Percentiles rank a stretch among this genome's conserved stretches.
These are phyloP conservation scores for Amphipoea oculea DNA, from an alignment of 2,888 invertebrate genomes.

Conservation along the genomic window DNA sequence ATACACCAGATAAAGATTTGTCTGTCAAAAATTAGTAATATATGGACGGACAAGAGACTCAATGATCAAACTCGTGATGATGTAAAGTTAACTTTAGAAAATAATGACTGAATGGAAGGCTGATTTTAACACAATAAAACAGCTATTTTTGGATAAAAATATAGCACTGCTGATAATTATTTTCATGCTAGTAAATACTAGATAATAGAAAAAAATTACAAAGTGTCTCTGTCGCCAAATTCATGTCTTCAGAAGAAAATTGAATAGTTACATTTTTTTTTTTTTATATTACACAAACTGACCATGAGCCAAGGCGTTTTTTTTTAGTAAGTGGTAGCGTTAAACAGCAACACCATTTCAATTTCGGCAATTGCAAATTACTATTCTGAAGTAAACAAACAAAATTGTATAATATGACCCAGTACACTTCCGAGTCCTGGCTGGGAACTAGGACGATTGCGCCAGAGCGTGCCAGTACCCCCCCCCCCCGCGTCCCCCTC, in stretches of 20 bases:
- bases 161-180: not conserved
- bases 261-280: no score
- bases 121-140: not conserved
- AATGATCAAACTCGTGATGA: not conserved
- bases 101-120: not conserved
- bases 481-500: not conserved
- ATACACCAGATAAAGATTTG: not conserved
- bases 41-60: not conserved
- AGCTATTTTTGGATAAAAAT: not conserved
- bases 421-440: conserved; percentile 64
- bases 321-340: no score
- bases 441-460: conserved; percentile 64
- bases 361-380: not conserved
- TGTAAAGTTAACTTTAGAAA: not conserved
- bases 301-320: not conserved
- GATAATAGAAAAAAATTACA: not conserved
- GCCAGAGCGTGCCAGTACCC: conserved; percentile 27
- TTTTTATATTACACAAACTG: not conserved
- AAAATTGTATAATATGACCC: conserved; percentile 19
- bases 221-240: not conserved
- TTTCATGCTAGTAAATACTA: not conserved
- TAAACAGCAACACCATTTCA: not conserved
- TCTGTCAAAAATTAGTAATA: not conserved
- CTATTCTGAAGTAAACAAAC: conserved; percentile 1
- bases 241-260: not conserved